These are phyloP conservation scores for Canis aureus DNA, from an alignment of 2,113 vertebrate species.

Conservation along the genomic window DNA sequence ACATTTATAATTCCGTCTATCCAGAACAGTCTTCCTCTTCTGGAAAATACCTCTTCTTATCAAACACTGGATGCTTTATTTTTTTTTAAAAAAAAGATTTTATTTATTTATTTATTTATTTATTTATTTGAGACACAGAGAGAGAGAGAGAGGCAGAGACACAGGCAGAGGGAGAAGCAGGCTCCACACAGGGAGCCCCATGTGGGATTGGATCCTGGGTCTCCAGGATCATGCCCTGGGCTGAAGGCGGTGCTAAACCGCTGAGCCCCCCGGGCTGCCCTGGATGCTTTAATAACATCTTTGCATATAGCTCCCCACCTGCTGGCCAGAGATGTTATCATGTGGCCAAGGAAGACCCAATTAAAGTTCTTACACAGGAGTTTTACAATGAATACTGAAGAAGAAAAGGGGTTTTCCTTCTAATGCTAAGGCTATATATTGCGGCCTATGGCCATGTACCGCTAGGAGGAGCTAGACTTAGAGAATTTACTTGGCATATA, in stretches of 20 bases:
- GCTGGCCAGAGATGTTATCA: neutral
- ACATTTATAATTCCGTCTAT: neutral
- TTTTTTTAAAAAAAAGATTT: too few relatives aligned
- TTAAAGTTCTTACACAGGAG: neutral
- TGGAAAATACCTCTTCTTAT: neutral
- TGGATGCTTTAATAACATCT: neutral
- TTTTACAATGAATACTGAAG: neutral
- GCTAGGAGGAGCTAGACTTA: neutral
- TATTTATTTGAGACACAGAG: too few relatives aligned
- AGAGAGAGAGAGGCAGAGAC: too few relatives aligned
- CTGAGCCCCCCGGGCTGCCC: neutral
- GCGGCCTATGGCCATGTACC: neutral
- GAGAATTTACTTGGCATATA: neutral
- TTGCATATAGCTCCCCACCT: neutral
- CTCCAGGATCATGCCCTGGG: too few relatives aligned
- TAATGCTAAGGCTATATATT: neutral
- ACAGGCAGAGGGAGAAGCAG: too few relatives aligned
- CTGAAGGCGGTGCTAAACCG: too few relatives aligned
- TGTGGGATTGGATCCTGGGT: too few relatives aligned
- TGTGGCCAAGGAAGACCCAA: neutral
- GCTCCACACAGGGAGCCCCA: too few relatives aligned
- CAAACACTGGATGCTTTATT: neutral
- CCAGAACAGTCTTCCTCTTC: neutral
- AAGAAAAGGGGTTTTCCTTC: neutral
- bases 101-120: too few relatives aligned